phyloP scores from a whole-genome alignment of 1,140 invertebrate genomes.

The Zaprionus vittiger region DNA sequence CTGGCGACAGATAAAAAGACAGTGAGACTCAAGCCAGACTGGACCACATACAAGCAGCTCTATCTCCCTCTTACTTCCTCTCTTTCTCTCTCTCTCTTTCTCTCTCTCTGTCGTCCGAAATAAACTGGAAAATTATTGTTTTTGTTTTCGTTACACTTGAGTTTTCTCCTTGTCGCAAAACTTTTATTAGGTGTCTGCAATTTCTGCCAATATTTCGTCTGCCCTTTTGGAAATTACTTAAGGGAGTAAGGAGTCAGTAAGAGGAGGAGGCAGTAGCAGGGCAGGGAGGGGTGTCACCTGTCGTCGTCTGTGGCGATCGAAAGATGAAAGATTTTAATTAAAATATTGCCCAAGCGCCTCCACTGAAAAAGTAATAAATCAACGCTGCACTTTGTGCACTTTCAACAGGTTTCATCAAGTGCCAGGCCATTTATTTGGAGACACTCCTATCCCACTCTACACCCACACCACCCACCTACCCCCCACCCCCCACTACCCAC shows the following conservation, averaged over 20 bases:
- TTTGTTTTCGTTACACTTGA: slow-evolving; percentile 81
- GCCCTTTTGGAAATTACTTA: slow-evolving; percentile 70
- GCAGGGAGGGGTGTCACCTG: background rate
- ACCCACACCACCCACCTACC: background rate
- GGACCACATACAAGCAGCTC: slow-evolving; percentile 7
- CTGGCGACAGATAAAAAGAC: slow-evolving; percentile 27
- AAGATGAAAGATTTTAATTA: slow-evolving; percentile 73
- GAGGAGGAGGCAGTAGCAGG: background rate
- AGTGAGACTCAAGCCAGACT: background rate
- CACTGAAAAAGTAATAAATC: slow-evolving; percentile 64
- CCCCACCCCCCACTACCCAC: background rate
- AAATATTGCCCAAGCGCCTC: slow-evolving; percentile 62
- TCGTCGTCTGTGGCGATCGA: slow-evolving; percentile 26
- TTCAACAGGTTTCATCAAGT: slow-evolving; percentile 79
- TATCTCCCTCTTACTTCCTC: background rate
- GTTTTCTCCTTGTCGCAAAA: slow-evolving; percentile 73
- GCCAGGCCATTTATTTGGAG: slow-evolving; percentile 33
- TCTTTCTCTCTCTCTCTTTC: background rate
- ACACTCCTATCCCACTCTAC: background rate
- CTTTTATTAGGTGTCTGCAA: slow-evolving; percentile 83
- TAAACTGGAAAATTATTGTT: slow-evolving; percentile 79
- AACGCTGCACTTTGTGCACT: slow-evolving; percentile 52
- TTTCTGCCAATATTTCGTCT: slow-evolving; percentile 70
- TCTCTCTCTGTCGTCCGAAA: slow-evolving; percentile 23
- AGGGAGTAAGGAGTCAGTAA: slow-evolving; percentile 45